Evolutionary conservation across 2,797 vertebrate genomes (phyloP).

Genomic region (Pangasius mekongensis): DNA sequence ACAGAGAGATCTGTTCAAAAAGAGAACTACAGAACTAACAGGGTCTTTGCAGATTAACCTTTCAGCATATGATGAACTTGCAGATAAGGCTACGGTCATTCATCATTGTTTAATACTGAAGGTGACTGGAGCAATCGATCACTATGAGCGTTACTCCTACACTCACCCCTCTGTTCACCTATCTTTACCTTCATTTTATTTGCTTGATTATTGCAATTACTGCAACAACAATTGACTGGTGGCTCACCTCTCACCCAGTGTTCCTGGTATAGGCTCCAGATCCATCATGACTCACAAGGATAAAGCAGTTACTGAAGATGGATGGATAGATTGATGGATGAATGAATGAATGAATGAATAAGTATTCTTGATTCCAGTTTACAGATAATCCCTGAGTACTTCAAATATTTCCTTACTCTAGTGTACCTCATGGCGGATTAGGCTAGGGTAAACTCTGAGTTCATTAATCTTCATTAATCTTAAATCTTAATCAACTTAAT

Average conservation of each 20-base stretch:
- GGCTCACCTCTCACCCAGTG: background rate
- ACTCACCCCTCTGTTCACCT: conserved; percentile 15
- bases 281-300: background rate
- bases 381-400: background rate
- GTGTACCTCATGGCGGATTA: background rate
- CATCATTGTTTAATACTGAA: conserved; percentile 38
- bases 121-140: conserved; percentile 51
- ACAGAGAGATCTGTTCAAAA: background rate
- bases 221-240: background rate
- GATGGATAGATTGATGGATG: background rate
- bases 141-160: conserved; percentile 50
- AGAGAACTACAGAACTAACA: background rate
- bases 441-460: background rate
- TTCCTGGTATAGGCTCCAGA: background rate
- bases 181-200: conserved; percentile 45
- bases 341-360: background rate
- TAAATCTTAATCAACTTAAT: background rate
- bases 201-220: background rate
- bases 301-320: background rate
- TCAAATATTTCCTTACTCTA: background rate
- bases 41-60: conserved; percentile 1
- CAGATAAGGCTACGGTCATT: conserved; percentile 27
- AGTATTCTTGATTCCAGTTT: conserved; percentile 1
- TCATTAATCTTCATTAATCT: background rate
- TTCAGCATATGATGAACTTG: conserved; percentile 36